These are phyloP conservation scores for Ennomos quercinarius DNA, from an alignment of 2,888 invertebrate genomes.

Conservation along the genomic window DNA sequence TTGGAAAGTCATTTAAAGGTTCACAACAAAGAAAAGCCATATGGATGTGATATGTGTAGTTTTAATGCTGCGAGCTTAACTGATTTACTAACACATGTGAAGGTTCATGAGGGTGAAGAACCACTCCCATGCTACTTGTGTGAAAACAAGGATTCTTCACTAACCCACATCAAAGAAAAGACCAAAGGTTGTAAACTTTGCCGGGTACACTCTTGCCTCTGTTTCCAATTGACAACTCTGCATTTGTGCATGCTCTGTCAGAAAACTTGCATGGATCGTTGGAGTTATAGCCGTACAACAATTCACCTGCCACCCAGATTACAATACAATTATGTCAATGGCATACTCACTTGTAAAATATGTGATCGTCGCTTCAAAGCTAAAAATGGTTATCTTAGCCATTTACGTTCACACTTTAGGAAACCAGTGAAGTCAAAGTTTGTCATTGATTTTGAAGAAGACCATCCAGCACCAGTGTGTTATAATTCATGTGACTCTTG, in stretches of 20 bases:
- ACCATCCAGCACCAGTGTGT: no score
- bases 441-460: no score
- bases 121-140: background rate
- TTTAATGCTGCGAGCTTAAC: background rate
- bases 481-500: no score
- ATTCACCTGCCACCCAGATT: background rate
- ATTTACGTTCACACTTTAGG: background rate
- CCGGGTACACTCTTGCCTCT: background rate
- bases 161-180: background rate
- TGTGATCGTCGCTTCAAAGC: slow-evolving; percentile 3
- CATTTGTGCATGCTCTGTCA: background rate
- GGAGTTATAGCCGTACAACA: slow-evolving; percentile 1
- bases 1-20: slow-evolving; percentile 2
- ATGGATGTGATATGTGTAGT: slow-evolving; percentile 3
- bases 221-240: background rate
- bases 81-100: background rate
- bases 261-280: slow-evolving; percentile 3
- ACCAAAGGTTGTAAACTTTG: background rate
- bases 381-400: slow-evolving; percentile 9
- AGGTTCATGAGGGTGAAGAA: background rate
- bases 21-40: slow-evolving; percentile 10
- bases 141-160: background rate
- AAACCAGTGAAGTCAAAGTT: background rate
- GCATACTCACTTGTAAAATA: slow-evolving; percentile 4
- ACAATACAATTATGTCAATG: slow-evolving; percentile 3